phyloP scores from a whole-genome alignment of 2,797 vertebrate species.

The Acanthurus leucopareius region DNA sequence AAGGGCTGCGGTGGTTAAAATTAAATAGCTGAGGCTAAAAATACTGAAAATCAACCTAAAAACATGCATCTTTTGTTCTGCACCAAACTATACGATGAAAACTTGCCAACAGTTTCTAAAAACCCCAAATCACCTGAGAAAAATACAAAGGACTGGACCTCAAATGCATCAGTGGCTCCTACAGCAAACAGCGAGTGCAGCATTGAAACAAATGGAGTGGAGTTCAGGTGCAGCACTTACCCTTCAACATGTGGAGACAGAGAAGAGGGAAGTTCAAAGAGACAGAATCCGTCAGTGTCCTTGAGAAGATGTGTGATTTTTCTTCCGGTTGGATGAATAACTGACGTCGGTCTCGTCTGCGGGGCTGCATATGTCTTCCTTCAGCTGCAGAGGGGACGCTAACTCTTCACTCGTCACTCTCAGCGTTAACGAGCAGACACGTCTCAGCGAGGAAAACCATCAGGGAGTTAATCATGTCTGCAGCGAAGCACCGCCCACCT shows the following conservation, averaged over 20 bases:
- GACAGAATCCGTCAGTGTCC: background rate
- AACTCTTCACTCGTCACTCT: background rate
- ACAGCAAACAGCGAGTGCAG: background rate
- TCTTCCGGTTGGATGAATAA: background rate
- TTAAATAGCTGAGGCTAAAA: background rate
- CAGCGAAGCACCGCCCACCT: background rate
- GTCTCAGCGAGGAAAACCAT: constrained; percentile 24
- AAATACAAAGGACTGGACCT: background rate
- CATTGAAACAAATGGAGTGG: background rate
- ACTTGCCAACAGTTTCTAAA: too few relatives aligned
- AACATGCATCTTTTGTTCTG: too few relatives aligned
- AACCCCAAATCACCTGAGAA: background rate
- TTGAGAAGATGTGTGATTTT: background rate
- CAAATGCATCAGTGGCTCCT: background rate
- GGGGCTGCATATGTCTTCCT: constrained; percentile 6
- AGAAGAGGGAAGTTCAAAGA: background rate
- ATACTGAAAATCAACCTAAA: background rate
- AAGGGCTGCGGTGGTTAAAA: background rate
- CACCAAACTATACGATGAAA: background rate
- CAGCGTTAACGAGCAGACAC: constrained; percentile 23
- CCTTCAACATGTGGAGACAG: background rate
- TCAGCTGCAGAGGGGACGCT: background rate
- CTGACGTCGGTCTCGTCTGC: background rate
- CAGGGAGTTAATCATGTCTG: constrained; percentile 39
- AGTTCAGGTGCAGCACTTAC: background rate